Percentiles rank a stretch among this genome's conserved stretches.
These are phyloP conservation scores for Panopea generosa DNA, from an alignment of 2,888 invertebrate species.

Conservation along the genomic window DNA sequence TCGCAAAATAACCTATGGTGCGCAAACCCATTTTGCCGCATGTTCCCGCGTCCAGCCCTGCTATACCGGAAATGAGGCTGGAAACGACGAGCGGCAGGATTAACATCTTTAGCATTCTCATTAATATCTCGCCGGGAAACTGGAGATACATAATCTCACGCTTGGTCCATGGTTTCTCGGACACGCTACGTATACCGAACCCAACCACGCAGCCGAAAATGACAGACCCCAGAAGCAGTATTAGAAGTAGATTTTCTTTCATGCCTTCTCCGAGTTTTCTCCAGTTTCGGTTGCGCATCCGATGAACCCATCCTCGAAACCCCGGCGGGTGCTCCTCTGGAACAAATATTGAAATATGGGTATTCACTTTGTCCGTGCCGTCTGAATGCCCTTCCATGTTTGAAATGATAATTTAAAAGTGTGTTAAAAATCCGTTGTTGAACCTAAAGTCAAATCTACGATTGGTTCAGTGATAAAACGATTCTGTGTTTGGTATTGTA, in stretches of 20 bases:
- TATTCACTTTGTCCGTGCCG: conserved; percentile 71
- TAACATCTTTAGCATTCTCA: conserved; percentile 97
- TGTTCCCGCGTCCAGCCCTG: conserved; percentile 94
- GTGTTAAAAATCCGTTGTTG: too few relatives aligned
- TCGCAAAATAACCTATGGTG: conserved; percentile 95
- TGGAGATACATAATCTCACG: conserved; percentile 97
- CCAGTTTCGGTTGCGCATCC: conserved; percentile 54
- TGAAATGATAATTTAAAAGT: too few relatives aligned
- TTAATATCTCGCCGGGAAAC: conserved; percentile 97
- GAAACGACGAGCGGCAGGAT: conserved; percentile 94
- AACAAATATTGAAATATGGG: conserved; percentile 72
- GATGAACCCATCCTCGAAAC: conserved; percentile 42
- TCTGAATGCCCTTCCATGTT: conserved; percentile 56
- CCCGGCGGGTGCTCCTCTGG: conserved; percentile 68
- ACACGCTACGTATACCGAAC: conserved; percentile 66
- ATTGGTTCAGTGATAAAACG: too few relatives aligned
- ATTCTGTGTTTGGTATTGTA: too few relatives aligned
- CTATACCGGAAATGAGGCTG: conserved; percentile 94
- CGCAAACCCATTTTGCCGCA: conserved; percentile 95
- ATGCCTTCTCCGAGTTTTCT: conserved; percentile 69
- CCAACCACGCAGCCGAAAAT: conserved; percentile 81
- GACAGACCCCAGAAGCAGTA: conserved; percentile 80
- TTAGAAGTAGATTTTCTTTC: conserved; percentile 81
- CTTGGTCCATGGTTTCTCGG: conserved; percentile 68
- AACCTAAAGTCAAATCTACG: too few relatives aligned